Percentiles rank a stretch among this genome's conserved stretches.
phyloP scores from a whole-genome alignment of 1,140 invertebrate species.

The Micrasema longulum region DNA sequence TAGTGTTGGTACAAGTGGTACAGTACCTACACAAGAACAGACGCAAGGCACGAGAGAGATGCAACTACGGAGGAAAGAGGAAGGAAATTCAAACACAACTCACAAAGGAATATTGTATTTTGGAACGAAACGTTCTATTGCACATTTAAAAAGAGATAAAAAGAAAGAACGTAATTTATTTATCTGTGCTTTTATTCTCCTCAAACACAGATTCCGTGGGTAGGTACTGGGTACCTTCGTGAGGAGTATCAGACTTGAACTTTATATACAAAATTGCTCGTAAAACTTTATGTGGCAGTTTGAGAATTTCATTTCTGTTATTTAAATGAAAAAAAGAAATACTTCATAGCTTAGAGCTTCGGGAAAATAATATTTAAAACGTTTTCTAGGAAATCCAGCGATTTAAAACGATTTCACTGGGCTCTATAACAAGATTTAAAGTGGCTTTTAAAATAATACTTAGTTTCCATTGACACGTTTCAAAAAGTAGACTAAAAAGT shows the following conservation, averaged over 20 bases:
- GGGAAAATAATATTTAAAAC: constrained; percentile 28
- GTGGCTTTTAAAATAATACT: too few species aligned
- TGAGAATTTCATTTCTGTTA: constrained; percentile 45
- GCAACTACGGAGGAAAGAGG: constrained; percentile 21
- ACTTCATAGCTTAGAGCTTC: constrained; percentile 21
- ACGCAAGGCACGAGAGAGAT: too few species aligned
- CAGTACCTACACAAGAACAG: too few species aligned
- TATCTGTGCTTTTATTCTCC: constrained; percentile 35
- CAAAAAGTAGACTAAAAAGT: too few species aligned
- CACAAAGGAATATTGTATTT: constrained; percentile 47
- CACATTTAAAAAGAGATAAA: constrained; percentile 36
- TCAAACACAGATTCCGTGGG: constrained; percentile 27
- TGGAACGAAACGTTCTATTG: constrained; percentile 49
- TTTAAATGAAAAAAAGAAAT: constrained; percentile 40
- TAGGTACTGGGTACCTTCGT: constrained; percentile 20
- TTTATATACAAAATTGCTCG: constrained; percentile 44
- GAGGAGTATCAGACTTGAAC: constrained; percentile 33
- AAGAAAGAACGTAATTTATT: constrained; percentile 44
- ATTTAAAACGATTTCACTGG: neutral
- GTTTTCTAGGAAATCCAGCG: constrained; percentile 8
- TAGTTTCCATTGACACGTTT: too few species aligned
- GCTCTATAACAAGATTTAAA: neutral
- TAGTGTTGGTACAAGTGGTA: neutral
- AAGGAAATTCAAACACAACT: constrained; percentile 41
- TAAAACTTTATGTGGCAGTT: constrained; percentile 46